Conservation (phyloP, 2,888 invertebrate species). For the Amblyteles armatorius region DNA sequence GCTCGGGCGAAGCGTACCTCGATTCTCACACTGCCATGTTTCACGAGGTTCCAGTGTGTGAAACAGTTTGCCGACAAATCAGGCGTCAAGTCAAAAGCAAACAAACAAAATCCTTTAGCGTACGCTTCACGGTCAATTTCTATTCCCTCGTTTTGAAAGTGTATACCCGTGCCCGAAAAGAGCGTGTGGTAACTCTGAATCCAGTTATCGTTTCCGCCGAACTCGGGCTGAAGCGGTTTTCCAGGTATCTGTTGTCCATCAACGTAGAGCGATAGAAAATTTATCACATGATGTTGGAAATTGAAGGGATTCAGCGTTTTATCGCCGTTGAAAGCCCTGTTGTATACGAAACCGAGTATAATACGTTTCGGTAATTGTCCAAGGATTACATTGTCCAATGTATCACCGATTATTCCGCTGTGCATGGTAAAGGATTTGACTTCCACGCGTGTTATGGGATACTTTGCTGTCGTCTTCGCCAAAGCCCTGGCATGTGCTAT, state of each 20-base stretch:
- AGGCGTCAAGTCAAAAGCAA: constrained; percentile 72
- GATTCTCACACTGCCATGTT: constrained; percentile 68
- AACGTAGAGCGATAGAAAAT: no score
- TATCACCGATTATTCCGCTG: no score
- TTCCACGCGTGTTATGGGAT: no score
- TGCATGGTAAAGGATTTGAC: no score
- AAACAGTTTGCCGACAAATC: constrained; percentile 68
- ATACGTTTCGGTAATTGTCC: no score
- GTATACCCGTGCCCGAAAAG: constrained; percentile 44
- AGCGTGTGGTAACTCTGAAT: constrained; percentile 31
- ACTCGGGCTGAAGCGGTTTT: constrained; percentile 30
- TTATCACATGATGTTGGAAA: no score
- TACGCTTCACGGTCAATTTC: constrained; percentile 48
- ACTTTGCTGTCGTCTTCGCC: no score
- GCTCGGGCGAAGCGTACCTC: constrained; percentile 70
- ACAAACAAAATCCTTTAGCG: constrained; percentile 64
- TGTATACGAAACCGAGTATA: no score
- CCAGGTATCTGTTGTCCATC: background rate
- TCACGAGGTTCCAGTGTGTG: constrained; percentile 60
- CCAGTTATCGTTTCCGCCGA: background rate
- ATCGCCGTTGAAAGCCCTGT: no score
- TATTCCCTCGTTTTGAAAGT: constrained; percentile 37
- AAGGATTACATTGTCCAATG: no score
- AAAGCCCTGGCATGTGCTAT: no score
- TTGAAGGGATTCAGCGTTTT: no score